Conservation (phyloP, 2,888 invertebrate genomes). For the Capitulum mitella region DNA sequence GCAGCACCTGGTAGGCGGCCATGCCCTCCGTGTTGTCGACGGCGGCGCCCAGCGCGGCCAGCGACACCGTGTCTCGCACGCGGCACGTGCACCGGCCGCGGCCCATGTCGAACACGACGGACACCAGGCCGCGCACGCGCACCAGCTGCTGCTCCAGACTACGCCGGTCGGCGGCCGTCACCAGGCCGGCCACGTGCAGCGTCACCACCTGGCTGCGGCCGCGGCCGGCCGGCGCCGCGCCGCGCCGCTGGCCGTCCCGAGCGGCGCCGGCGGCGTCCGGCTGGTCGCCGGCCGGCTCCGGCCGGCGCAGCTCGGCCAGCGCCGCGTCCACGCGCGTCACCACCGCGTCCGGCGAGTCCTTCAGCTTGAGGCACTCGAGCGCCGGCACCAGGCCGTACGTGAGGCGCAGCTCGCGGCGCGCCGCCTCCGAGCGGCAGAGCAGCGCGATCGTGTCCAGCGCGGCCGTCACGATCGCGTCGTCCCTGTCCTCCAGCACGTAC, state of each 20-base stretch:
- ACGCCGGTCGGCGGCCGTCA: constrained; percentile 30
- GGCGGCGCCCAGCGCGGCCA: constrained; percentile 35
- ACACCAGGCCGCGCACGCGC: constrained; percentile 36
- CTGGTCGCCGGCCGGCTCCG: not conserved
- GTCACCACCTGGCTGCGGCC: constrained; percentile 25
- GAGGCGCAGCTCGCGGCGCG: not conserved
- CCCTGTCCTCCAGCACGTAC: constrained; percentile 37
- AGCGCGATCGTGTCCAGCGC: constrained; percentile 36
- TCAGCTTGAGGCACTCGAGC: not conserved
- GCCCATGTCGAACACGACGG: constrained; percentile 37
- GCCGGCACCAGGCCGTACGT: constrained; percentile 5
- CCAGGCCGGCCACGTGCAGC: constrained; percentile 28
- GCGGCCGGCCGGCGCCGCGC: constrained; percentile 9
- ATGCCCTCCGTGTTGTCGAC: constrained; percentile 34
- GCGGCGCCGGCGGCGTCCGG: not conserved
- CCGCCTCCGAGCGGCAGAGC: not conserved
- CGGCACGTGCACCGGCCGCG: constrained; percentile 35
- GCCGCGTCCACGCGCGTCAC: not conserved
- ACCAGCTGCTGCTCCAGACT: constrained; percentile 36
- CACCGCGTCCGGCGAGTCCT: not conserved
- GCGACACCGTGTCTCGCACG: constrained; percentile 34
- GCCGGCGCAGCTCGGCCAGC: not conserved
- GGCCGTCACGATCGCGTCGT: constrained; percentile 32
- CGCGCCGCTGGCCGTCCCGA: too few relatives aligned
- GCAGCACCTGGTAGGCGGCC: constrained; percentile 33